phyloP scores from a whole-genome alignment of 2,888 invertebrate genomes.

The Meiosimyza decipiens region DNA sequence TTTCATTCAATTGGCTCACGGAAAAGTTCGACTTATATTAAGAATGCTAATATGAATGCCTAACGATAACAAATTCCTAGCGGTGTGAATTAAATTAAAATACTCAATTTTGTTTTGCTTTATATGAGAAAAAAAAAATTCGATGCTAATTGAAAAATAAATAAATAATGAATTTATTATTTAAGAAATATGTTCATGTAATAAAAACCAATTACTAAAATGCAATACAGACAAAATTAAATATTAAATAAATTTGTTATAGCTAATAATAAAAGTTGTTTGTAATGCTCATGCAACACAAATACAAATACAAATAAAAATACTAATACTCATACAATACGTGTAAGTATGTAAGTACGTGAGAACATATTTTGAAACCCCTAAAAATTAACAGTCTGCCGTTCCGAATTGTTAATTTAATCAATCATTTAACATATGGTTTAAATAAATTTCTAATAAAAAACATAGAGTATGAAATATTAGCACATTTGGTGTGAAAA shows the following conservation, averaged over 20 bases:
- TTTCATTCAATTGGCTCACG: not conserved
- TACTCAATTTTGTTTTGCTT: not conserved
- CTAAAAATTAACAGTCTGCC: not conserved
- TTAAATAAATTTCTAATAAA: not conserved
- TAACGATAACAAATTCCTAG: not conserved
- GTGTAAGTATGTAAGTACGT: no score
- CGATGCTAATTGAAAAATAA: no score
- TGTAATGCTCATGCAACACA: constrained; percentile 22
- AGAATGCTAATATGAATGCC: not conserved
- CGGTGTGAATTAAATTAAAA: no score
- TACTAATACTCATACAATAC: not conserved
- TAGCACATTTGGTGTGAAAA: constrained; percentile 24
- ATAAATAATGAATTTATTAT: no score
- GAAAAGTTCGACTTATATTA: not conserved
- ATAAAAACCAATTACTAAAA: not conserved
- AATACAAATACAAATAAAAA: constrained; percentile 5
- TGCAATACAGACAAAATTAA: not conserved
- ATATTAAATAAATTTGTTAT: not conserved
- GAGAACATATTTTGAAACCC: no score
- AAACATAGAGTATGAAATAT: constrained; percentile 10
- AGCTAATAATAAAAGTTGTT: not conserved
- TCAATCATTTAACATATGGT: not conserved
- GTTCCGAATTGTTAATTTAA: constrained; percentile 17
- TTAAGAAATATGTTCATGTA: no score
- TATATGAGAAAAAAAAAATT: not conserved